Base-by-base conservation (phyloP, 2,888 invertebrate genomes). In the Cancer borealis region DNA sequence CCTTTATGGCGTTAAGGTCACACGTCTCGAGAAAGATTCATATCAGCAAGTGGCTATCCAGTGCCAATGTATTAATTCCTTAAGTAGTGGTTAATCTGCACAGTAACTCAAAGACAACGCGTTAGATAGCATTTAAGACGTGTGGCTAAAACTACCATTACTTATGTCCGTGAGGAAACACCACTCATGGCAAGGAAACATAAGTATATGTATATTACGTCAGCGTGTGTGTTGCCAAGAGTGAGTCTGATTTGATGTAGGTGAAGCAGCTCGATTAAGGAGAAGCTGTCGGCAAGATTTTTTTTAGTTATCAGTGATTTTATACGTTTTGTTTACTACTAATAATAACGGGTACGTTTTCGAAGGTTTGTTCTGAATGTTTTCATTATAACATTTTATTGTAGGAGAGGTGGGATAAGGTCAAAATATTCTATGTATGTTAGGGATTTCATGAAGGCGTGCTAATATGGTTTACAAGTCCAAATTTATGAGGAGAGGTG, bases 221-320 rank as follows among this genome's bases (percentile, higher is more conserved):
- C 84, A 84, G 14, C 39, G 14, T 14, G 84, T n/a, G 39, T 84
- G 84, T 84, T 84, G 84, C 84, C 84, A 84, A 84, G 84, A 39
- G 39, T 4, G 84, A 39, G 39, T 84, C 84, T 84, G 84, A 17
- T 39, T 84, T 84, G 84, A 84, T 12, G 84, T 79, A 26, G 73
- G 26, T 84, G 84, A 17, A 14, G 39, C 30, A 12, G 84, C 39
- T 84, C 84, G 84, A 39, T 39, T 30, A 17, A 14, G n/a, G 39
- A 84, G 84, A 84, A 39, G 84, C 84, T 39, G 39, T 84, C 84
- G 17, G 30, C 14, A 39, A 84, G 30, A 84, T 39, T 39, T 39
- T 84, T n/a, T 66, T 39, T 39, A 17, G 26, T 73, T 26, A 73
- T n/a, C 26, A 26, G n/a, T 73, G n/a, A 2, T 73, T 73, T 26